These are phyloP conservation scores for Iselma pallidipennis DNA, from an alignment of 2,888 invertebrate genomes.

Conservation along the genomic window DNA sequence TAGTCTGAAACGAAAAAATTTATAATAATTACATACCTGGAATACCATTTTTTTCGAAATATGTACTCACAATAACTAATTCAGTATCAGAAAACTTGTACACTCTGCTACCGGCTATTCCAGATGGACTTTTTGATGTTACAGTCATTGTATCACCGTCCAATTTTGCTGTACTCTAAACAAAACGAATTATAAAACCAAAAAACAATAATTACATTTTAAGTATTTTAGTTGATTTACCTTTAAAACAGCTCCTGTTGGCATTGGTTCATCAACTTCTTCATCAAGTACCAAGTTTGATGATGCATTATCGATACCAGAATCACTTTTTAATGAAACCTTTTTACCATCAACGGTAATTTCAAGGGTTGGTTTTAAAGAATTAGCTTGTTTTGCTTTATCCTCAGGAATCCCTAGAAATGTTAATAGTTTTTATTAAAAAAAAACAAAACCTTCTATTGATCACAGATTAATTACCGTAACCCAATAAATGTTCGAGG, in stretches of 20 bases:
- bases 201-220: neutral
- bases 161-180: conserved; percentile 25
- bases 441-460: too few species aligned
- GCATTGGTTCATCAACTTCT: conserved; percentile 32
- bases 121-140: conserved; percentile 23
- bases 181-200: neutral
- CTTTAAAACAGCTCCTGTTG: conserved; percentile 25
- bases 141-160: conserved; percentile 25
- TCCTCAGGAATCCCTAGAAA: conserved; percentile 31
- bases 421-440: conserved; percentile 3
- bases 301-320: conserved; percentile 16
- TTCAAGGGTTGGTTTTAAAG: conserved; percentile 21
- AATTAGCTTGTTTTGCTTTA: conserved; percentile 26
- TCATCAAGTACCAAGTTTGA: conserved; percentile 28
- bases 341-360: conserved; percentile 34
- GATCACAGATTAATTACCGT: too few species aligned
- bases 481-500: conserved; percentile 28
- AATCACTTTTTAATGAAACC: conserved; percentile 18
- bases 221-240: conserved; percentile 20
- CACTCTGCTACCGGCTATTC: conserved; percentile 18
- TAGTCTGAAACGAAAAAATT: conserved; percentile 8
- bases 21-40: neutral
- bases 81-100: conserved; percentile 28
- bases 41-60: neutral
- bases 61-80: conserved; percentile 26